Evolutionary conservation across 2,888 invertebrate species (phyloP).

Genomic region (Pristionchus exspectatus): DNA sequence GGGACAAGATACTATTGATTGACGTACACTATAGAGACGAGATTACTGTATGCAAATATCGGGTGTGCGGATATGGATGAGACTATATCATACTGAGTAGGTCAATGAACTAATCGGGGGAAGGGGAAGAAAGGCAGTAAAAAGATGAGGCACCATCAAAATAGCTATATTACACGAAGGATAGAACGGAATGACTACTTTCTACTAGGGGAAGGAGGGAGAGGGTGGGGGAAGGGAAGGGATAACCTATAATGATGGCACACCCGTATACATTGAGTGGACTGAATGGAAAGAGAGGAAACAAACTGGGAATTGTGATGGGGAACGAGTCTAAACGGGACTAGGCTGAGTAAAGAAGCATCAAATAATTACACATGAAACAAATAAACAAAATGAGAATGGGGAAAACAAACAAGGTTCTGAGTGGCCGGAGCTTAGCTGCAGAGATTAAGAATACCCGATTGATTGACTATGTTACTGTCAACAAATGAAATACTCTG

Average conservation of each 20-base stretch:
- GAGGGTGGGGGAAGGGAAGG: neutral
- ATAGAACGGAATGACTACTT: neutral
- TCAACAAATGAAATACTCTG: constrained; percentile 15
- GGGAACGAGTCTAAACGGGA: neutral
- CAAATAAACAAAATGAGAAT: constrained; percentile 18
- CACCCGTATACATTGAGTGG: constrained; percentile 2
- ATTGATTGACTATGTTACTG: neutral
- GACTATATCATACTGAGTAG: neutral
- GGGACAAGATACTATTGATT: constrained; percentile 5
- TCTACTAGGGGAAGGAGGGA: neutral
- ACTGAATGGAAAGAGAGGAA: neutral
- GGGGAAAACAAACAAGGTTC: neutral
- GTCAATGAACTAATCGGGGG: neutral
- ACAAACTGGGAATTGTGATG: neutral
- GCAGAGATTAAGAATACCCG: constrained; percentile 22
- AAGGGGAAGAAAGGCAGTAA: neutral
- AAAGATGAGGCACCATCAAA: neutral
- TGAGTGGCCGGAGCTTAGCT: neutral
- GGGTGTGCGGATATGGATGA: constrained; percentile 8
- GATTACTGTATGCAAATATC: neutral
- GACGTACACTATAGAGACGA: neutral
- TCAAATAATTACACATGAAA: neutral
- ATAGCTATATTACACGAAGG: neutral
- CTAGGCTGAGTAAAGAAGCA: neutral
- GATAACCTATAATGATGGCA: neutral